Evolutionary conservation across 2,888 invertebrate genomes (phyloP), one percentile per base, ranked within the genome.

Genomic region (Colostygia pectinataria): DNA sequence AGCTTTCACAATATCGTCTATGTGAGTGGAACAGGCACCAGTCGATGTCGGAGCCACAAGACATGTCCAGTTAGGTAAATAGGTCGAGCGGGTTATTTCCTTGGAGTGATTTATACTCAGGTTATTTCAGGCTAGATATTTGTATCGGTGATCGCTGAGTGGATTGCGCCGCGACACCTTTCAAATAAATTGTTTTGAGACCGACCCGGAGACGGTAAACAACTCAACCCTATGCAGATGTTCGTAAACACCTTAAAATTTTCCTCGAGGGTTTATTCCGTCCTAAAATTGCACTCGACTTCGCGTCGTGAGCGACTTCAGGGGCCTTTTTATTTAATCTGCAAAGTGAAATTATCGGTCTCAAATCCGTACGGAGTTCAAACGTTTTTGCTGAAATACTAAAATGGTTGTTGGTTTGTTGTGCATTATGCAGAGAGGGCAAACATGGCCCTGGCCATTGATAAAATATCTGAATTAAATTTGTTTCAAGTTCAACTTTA

Each of bases 121-220:
- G 74, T 79, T 74, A 76, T 79, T 76, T 72, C 71, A 71, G 71
- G 68, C 59, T 65, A 74, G 75, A 74, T 74, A 72, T 74, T 75
- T 74, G 77, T 78, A 80, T 77, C 77, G 72, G 66, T 72, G 78
- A 77, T 81, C 72, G 79, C 68, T 74, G 79, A 87, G 88, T 84
- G 86, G 85, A 89, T 88, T 88, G 86, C 85, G 69, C 76, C 62
- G 71, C 77, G 85, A 88, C 86, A 87, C 88, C 90, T 90, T 87
- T 90, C 86, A 88, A 88, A 86, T 80, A 89, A 85, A 90, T 90
- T 90, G 90, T 88, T 80, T 77, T 77, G 90, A 86, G 83, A 84
- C 82, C 79, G 66, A 57, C 71, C 27, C 70, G 65, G 74, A 71
- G 75, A 71, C 77, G 71, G 86, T 88, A 88, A 88, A 88, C 89